Evolutionary conservation across 2,113 vertebrate genomes (phyloP), one percentile per base, ranked within the genome.

Genomic region (Brachyhypopomus gauderio): DNA sequence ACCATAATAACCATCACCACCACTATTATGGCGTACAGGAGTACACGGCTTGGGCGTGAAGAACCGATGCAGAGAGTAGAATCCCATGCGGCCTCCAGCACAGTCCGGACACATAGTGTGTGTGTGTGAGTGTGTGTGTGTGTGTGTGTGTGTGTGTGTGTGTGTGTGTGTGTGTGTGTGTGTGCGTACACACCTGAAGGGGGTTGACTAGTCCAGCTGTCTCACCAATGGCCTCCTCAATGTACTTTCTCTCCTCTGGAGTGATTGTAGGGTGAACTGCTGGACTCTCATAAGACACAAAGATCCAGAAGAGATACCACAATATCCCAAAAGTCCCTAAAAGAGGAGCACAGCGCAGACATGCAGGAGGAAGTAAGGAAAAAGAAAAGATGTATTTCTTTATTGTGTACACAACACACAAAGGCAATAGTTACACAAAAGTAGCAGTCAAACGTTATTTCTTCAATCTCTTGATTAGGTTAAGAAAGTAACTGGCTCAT

Each of bases 221-320:
- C 89, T 98, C 97, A 89, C 98, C 98, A 67, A 99, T 99, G 85
- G 97, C 96, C 25, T 99, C 97, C 92, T 99, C 97, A 80, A 99
- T 99, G 93, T 99, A 99, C 88, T 95, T 96, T 79, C 95, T 95
- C 89, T 99, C 97, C 92, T 99, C 97, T 20, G 96, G 94, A 55
- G 96, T 90, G 91, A 99, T 99, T 0, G 98, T 98, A 72, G 98
- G 98, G 75, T 99, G 98, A 34, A 88, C 95, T 77, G 97, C 97
- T 17, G 97, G 98, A 87, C 98, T 99, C 91, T 99, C 97, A 5
- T 98, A 99, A 0, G 98, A 98, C 86, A 99, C 97, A 92, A 98
- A 92, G 88, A 99, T 89, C 98, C 97, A 99, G 91, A 99, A 99
- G 90, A 99, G 91, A 85, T 99, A 99, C 98, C 98, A 99, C 85